These are phyloP conservation scores for Melitaea cinxia DNA, from an alignment of 1,140 invertebrate species.

Conservation along the genomic window DNA sequence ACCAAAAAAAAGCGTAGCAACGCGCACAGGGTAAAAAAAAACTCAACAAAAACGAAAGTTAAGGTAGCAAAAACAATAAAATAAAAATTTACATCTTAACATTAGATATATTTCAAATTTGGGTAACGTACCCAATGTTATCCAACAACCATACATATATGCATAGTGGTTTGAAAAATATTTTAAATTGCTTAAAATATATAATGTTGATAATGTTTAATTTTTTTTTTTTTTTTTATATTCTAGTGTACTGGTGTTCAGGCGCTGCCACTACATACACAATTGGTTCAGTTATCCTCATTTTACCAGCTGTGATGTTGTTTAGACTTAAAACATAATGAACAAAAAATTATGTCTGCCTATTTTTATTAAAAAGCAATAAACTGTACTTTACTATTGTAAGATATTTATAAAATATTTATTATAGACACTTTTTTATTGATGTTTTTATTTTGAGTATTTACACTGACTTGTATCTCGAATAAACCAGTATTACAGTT, in stretches of 20 bases:
- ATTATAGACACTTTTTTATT: slow-evolving; percentile 15
- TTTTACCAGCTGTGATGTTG: slow-evolving; percentile 86
- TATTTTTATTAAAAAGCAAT: slow-evolving; percentile 24
- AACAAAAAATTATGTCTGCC: slow-evolving; percentile 29
- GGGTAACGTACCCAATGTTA: too few species aligned
- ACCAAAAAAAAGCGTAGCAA: too few species aligned
- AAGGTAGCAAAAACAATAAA: too few species aligned
- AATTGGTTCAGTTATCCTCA: slow-evolving; percentile 85
- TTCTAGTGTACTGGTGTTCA: slow-evolving; percentile 90
- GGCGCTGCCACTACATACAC: slow-evolving; percentile 89
- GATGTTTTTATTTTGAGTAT: slow-evolving; percentile 22
- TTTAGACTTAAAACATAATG: slow-evolving; percentile 65
- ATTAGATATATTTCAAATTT: too few species aligned
- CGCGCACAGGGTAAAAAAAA: too few species aligned
- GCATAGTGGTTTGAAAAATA: neutral
- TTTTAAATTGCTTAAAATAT: neutral
- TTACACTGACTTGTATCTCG: slow-evolving; percentile 28
- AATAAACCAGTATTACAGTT: slow-evolving; percentile 38
- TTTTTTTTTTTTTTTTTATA: neutral
- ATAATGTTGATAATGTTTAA: neutral
- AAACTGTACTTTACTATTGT: slow-evolving; percentile 19
- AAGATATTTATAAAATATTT: slow-evolving; percentile 33
- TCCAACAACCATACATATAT: too few species aligned
- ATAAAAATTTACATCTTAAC: too few species aligned
- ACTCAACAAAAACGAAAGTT: too few species aligned